Evolutionary conservation across 2,113 vertebrate genomes (phyloP), one percentile per base, ranked within the genome.

Genomic region (Peromyscus californicus): DNA sequence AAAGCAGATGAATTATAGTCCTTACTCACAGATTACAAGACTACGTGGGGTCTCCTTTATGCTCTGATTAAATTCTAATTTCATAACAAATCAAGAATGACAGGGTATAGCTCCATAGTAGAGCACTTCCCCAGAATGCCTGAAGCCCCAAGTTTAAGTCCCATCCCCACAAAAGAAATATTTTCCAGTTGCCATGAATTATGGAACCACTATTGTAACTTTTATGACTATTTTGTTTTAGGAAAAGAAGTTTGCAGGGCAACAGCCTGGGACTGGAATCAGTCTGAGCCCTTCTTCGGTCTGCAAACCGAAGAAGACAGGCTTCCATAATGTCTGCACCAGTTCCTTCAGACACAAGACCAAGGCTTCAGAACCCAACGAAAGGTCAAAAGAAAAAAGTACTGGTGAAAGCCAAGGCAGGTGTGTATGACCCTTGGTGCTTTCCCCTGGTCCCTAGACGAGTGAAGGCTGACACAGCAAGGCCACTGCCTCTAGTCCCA

Each of bases 351-450:
- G 76, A 95, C 39, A n/a, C 7, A 11, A 17, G 3, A 45, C 48
- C 17, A 54, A 83, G 61, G 17, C 75, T 61, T 67, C 11, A 92
- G 51, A 75, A 17, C 19, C 19, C 29, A 29, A 48, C 36, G 57
- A 29, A n/a, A 54, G 7, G 15, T n/a, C 42, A 42, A 22, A 67
- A 72, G 94, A 75, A 26, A 36, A 61, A 36, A 5, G 24, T 3
- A 0, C 54, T 22, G 7, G 9, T 42, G 94, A 76, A 48, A 67
- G 69, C 54, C 21, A 86, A 48, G 48, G 26, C 89, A 75, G 96
- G 69, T 92, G 24, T 24, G 57, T 48, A 51, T 3, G 6, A 12
- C 4, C 31, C 0, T 2, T 5, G 7, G 0, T 15, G 22, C 17
- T n/a, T 21, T 11, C 11, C 0, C 74, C 51, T 3, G 9, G 42